These are phyloP conservation scores for Neoaliturus tenellus DNA, from an alignment of 2,888 invertebrate species.

Conservation along the genomic window DNA sequence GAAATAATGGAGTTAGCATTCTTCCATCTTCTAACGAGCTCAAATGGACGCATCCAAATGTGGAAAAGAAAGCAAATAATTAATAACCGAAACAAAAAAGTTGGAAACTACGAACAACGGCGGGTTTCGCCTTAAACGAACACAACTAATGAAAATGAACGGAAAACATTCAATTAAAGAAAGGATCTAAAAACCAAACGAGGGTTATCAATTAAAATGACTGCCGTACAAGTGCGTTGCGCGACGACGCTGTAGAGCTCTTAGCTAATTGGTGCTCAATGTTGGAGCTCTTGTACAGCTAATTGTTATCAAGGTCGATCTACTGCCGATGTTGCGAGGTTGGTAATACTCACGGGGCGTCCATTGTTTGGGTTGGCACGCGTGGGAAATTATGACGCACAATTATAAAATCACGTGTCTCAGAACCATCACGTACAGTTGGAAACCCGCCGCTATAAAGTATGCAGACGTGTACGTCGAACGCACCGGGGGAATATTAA, in stretches of 20 bases:
- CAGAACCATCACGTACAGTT: neutral
- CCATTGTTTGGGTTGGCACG: slow-evolving; percentile 16
- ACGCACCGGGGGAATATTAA: slow-evolving; percentile 8
- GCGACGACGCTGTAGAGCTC: slow-evolving; percentile 2
- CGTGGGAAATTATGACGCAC: slow-evolving; percentile 16
- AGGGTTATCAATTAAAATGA: slow-evolving; percentile 50
- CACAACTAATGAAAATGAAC: slow-evolving; percentile 41
- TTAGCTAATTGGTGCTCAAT: slow-evolving; percentile 12
- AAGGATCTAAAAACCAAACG: slow-evolving; percentile 31
- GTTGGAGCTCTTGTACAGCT: slow-evolving; percentile 2
- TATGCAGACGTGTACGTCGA: neutral
- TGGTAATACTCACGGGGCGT: neutral
- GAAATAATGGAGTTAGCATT: neutral
- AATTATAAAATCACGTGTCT: neutral
- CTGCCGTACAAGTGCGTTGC: neutral
- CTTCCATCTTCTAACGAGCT: neutral
- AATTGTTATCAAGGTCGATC: slow-evolving; percentile 22
- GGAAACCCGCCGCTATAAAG: neutral
- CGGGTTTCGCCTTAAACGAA: slow-evolving; percentile 27
- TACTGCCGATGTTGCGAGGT: slow-evolving; percentile 1
- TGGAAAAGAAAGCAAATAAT: slow-evolving; percentile 31
- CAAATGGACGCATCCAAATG: slow-evolving; percentile 18
- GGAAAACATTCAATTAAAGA: slow-evolving; percentile 50
- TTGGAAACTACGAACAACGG: neutral
- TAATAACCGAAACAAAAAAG: slow-evolving; percentile 4